These are phyloP conservation scores for Poeciliopsis turrubarensis DNA, from an alignment of 2,113 vertebrate genomes.

Conservation along the genomic window DNA sequence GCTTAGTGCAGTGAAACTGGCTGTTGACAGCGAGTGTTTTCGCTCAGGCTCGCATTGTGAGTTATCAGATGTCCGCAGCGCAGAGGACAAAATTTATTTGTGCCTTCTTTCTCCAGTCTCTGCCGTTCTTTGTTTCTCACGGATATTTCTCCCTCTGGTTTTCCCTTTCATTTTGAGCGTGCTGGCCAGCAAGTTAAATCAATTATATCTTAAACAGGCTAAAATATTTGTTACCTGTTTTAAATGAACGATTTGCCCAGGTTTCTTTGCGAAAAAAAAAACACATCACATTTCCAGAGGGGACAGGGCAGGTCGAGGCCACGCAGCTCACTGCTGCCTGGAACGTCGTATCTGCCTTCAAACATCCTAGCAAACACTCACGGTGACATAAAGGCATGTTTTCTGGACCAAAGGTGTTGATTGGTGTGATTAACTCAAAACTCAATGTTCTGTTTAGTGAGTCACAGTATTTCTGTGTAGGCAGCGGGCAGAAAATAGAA, in stretches of 20 bases:
- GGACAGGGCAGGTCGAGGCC: slow-evolving; percentile 47
- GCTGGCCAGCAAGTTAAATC: slow-evolving; percentile 55
- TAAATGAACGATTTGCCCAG: slow-evolving; percentile 47
- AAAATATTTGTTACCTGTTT: slow-evolving; percentile 50
- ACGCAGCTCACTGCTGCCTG: slow-evolving; percentile 7
- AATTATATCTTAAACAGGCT: slow-evolving; percentile 48
- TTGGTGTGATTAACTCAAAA: slow-evolving; percentile 59
- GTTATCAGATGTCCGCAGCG: slow-evolving; percentile 49
- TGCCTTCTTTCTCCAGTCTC: slow-evolving; percentile 8
- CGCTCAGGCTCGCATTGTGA: slow-evolving; percentile 55
- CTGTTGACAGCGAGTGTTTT: slow-evolving; percentile 73
- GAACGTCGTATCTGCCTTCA: slow-evolving; percentile 43
- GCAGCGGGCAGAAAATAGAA: slow-evolving; percentile 61
- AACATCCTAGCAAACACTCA: slow-evolving; percentile 34
- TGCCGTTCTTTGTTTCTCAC: slow-evolving; percentile 21
- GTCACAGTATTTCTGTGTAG: slow-evolving; percentile 48
- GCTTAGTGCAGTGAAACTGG: slow-evolving; percentile 56
- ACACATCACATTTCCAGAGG: slow-evolving; percentile 22
- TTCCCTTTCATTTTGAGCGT: slow-evolving; percentile 26
- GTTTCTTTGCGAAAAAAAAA: slow-evolving; percentile 30
- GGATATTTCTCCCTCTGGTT: slow-evolving; percentile 17
- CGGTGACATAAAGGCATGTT: slow-evolving; percentile 45
- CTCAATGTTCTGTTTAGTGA: slow-evolving; percentile 32
- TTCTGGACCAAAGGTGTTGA: slow-evolving; percentile 44
- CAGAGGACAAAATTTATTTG: slow-evolving; percentile 38